Conservation (phyloP, 2,888 invertebrate species). For the Troides oblongomaculatus region DNA sequence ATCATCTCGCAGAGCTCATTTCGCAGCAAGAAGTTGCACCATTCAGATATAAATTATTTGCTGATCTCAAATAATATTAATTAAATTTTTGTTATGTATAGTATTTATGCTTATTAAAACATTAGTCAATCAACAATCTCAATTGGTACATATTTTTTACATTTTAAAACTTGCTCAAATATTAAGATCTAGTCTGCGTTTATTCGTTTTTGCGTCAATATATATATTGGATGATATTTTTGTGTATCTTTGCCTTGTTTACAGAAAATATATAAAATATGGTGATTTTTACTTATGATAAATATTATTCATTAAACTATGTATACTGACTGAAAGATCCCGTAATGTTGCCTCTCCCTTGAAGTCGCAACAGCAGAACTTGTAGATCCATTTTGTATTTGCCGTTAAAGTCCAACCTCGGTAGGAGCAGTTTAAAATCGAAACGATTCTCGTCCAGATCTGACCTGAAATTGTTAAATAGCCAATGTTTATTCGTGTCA, state of each 20-base stretch:
- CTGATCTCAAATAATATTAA: neutral
- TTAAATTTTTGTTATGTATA: too few relatives aligned
- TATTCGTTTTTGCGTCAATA: too few relatives aligned
- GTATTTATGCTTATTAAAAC: too few relatives aligned
- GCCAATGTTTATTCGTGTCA: neutral
- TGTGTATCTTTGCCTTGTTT: too few relatives aligned
- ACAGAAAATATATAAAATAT: too few relatives aligned
- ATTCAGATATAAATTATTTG: slow-evolving; percentile 20
- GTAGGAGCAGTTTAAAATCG: slow-evolving; percentile 81
- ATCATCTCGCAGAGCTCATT: slow-evolving; percentile 6
- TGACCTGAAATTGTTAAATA: slow-evolving; percentile 70
- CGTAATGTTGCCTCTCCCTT: slow-evolving; percentile 82
- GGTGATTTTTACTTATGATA: neutral
- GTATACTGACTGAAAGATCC: slow-evolving; percentile 83
- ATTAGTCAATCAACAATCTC: too few relatives aligned
- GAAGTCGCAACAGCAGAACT: slow-evolving; percentile 80
- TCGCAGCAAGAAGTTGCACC: slow-evolving; percentile 13
- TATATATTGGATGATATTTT: too few relatives aligned
- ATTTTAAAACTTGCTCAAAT: too few relatives aligned
- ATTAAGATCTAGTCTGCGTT: too few relatives aligned
- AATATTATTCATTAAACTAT: neutral
- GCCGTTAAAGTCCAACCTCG: slow-evolving; percentile 81
- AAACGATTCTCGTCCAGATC: slow-evolving; percentile 82
- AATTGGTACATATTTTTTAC: too few relatives aligned
- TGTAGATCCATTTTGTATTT: slow-evolving; percentile 86